A percentile compares a stretch with the other conserved stretches of the same genome.
These are phyloP conservation scores for Okamejei kenojei DNA, from an alignment of 2,797 vertebrate genomes.

Conservation along the genomic window DNA sequence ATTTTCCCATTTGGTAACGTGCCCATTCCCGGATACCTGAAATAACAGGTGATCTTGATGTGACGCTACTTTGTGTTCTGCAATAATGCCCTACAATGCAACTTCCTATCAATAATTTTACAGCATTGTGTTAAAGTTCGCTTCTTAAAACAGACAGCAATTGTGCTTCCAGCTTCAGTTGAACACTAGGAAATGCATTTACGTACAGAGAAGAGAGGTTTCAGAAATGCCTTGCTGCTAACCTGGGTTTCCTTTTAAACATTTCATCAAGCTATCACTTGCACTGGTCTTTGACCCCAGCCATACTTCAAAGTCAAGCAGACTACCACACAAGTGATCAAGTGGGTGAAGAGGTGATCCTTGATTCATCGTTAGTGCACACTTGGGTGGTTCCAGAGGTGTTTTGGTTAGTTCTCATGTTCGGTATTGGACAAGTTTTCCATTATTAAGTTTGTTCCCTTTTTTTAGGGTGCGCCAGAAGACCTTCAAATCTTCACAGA, in stretches of 20 bases:
- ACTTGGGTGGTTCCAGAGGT: neutral
- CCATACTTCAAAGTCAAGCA: neutral
- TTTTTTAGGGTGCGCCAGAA: conserved; percentile 71
- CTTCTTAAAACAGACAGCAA: no score
- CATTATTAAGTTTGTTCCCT: conserved; percentile 34
- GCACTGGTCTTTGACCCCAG: neutral
- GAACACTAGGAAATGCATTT: neutral
- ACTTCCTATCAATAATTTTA: neutral
- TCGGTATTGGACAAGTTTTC: no score
- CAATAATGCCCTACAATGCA: neutral
- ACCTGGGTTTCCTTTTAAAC: neutral
- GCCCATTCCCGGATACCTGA: neutral
- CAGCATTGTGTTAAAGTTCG: neutral
- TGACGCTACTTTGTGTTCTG: neutral
- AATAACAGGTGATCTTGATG: neutral
- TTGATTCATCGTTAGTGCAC: neutral
- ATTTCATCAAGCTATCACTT: neutral
- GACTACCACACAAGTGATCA: neutral
- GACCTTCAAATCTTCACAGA: conserved; percentile 92
- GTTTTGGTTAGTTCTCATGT: neutral
- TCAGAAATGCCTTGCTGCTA: neutral
- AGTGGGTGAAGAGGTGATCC: neutral
- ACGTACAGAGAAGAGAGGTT: neutral
- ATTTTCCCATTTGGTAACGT: neutral
- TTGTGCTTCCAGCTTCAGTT: neutral